A percentile compares a stretch with the other conserved stretches of the same genome.
Evolutionary conservation across 2,888 invertebrate genomes (phyloP).

Genomic region (Apeira syringaria): DNA sequence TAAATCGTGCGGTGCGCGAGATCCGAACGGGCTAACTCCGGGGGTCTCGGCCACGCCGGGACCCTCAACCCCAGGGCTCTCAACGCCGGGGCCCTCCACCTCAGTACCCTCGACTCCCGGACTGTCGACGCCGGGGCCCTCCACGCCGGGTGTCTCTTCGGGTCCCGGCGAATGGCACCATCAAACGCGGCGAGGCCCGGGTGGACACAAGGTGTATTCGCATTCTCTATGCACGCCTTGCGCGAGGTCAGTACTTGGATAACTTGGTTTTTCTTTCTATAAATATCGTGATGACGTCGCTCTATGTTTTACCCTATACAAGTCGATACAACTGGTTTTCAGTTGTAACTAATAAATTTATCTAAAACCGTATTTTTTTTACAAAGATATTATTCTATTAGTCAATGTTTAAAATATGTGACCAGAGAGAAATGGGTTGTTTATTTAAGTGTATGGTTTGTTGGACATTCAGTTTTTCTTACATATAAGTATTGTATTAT

Average conservation of each 20-base stretch:
- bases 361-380: too few species aligned
- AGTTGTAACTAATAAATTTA: too few species aligned
- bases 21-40: conserved; percentile 57
- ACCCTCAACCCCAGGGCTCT: conserved; percentile 10
- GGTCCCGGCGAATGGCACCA: conserved; percentile 66
- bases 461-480: too few species aligned
- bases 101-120: conserved; percentile 14
- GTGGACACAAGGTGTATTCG: conserved; percentile 78
- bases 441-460: too few species aligned
- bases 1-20: conserved; percentile 84
- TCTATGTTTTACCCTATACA: too few species aligned
- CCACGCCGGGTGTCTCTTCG: conserved; percentile 11
- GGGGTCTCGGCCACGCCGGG: conserved; percentile 12
- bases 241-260: conserved; percentile 80
- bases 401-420: too few species aligned
- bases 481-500: too few species aligned
- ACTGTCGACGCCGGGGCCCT: conserved; percentile 7
- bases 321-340: too few species aligned
- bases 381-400: too few species aligned
- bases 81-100: conserved; percentile 9
- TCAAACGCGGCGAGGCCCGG: conserved; percentile 75
- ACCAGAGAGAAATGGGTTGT: too few species aligned
- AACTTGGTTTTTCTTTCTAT: background rate
- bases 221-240: conserved; percentile 88
- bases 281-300: conserved; percentile 6